These are phyloP conservation scores for Ageneiosus marmoratus DNA, from an alignment of 2,113 vertebrate genomes.

Conservation along the genomic window DNA sequence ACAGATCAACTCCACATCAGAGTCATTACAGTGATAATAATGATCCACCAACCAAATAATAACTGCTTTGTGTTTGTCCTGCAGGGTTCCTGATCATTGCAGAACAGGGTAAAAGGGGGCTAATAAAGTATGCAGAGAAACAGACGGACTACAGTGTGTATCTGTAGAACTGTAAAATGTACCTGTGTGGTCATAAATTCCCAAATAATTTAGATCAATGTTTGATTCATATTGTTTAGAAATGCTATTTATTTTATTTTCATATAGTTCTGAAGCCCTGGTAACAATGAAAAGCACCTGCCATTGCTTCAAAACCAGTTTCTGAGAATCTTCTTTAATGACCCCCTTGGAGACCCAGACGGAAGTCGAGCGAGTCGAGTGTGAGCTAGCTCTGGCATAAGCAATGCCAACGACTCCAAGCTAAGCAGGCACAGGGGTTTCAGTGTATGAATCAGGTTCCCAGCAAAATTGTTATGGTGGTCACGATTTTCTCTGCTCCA, in stretches of 20 bases:
- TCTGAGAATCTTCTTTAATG: constrained; percentile 20
- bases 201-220: no score
- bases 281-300: background rate
- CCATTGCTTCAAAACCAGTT: background rate
- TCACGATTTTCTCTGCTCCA: background rate
- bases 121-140: no score
- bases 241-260: background rate
- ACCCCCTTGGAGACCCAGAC: background rate
- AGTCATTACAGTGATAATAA: no score
- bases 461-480: background rate
- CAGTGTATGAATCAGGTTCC: constrained; percentile 2
- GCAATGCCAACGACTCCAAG: background rate
- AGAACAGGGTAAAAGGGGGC: no score
- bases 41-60: no score
- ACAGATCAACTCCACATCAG: no score
- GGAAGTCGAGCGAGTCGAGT: background rate
- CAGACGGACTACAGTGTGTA: no score
- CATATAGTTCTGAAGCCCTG: background rate
- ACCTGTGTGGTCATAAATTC: no score
- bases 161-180: no score
- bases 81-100: no score
- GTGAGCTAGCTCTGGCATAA: constrained; percentile 15
- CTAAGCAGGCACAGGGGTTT: constrained; percentile 7
- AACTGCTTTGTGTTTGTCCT: no score
- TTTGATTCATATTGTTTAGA: background rate